Percentiles rank a stretch among this genome's conserved stretches.
Evolutionary conservation across 2,888 invertebrate genomes (phyloP).

Genomic region (Gymnocheta viridis): DNA sequence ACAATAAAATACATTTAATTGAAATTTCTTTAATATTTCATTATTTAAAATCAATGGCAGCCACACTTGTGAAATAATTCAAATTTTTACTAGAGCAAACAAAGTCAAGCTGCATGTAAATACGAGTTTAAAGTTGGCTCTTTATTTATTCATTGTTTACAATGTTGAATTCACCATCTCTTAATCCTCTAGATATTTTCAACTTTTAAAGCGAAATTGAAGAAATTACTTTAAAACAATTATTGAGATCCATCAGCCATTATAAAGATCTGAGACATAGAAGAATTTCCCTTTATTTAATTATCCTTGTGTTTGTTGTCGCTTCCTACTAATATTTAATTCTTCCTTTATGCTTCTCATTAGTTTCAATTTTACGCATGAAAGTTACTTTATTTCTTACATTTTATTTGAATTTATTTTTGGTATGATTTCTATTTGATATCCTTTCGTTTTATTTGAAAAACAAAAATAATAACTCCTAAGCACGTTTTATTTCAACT

Average conservation of each 20-base stretch:
- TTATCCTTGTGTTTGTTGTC: not conserved
- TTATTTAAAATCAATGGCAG: too few species aligned
- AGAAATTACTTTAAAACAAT: not conserved
- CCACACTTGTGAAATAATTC: too few species aligned
- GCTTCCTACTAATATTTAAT: not conserved
- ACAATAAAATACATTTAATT: too few species aligned
- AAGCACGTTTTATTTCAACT: slow-evolving; percentile 53
- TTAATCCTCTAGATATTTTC: slow-evolving; percentile 42
- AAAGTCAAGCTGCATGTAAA: too few species aligned
- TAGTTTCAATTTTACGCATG: slow-evolving; percentile 36
- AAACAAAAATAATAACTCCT: slow-evolving; percentile 24
- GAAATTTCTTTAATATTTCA: too few species aligned
- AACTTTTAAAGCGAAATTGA: slow-evolving; percentile 26
- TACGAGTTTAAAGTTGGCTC: slow-evolving; percentile 23
- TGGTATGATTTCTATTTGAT: not conserved
- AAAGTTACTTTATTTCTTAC: not conserved
- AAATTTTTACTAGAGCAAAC: too few species aligned
- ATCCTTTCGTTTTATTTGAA: not conserved
- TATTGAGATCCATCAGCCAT: not conserved
- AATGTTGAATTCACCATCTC: not conserved
- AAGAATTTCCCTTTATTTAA: not conserved
- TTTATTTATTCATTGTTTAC: not conserved
- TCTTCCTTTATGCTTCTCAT: not conserved
- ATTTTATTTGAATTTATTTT: not conserved
- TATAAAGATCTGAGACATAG: not conserved